These are phyloP conservation scores for Troides oblongomaculatus DNA, from an alignment of 2,888 invertebrate species.

Conservation along the genomic window DNA sequence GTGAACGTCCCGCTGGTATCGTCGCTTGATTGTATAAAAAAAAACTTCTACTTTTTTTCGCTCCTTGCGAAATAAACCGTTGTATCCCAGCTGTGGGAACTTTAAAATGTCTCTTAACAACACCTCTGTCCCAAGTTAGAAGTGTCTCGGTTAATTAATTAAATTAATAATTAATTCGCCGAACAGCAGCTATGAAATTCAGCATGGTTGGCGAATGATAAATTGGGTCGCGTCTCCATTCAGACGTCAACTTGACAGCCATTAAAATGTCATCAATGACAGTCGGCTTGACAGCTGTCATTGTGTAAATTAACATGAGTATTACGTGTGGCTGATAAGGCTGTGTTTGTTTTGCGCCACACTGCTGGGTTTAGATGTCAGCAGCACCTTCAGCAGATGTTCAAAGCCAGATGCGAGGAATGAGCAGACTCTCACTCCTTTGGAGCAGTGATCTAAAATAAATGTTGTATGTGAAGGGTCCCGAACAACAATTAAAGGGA, in stretches of 20 bases:
- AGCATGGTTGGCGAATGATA: conserved; percentile 1
- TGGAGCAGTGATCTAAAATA: too few species aligned
- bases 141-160: too few species aligned
- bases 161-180: background rate
- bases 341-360: background rate
- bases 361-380: background rate
- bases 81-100: too few species aligned
- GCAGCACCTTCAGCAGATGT: background rate
- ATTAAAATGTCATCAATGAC: conserved; percentile 24
- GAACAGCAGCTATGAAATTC: background rate
- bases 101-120: too few species aligned
- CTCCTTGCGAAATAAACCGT: too few species aligned
- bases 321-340: conserved; percentile 12
- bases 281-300: conserved; percentile 23
- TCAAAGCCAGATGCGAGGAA: background rate
- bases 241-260: conserved; percentile 19
- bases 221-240: conserved; percentile 26
- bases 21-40: too few species aligned
- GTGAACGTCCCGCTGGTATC: too few species aligned
- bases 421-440: too few species aligned
- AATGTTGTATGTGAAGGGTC: too few species aligned
- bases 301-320: conserved; percentile 2
- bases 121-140: too few species aligned
- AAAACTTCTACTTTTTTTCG: too few species aligned
- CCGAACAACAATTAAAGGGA: too few species aligned